Base-by-base conservation (phyloP, 2,797 vertebrate species). In the Pseudopleuronectes americanus region DNA sequence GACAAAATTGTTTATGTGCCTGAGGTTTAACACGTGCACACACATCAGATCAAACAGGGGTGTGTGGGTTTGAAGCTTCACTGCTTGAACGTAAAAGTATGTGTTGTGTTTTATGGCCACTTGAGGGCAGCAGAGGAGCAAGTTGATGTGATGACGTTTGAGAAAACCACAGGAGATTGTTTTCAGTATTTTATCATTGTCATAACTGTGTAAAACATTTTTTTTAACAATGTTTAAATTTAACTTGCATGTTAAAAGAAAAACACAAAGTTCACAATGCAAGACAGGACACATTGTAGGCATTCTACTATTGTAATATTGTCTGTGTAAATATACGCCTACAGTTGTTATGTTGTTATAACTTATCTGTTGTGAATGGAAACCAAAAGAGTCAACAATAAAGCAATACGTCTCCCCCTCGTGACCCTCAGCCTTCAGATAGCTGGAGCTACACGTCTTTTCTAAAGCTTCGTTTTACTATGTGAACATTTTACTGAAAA, bases 301-400 rank as follows among this genome's bases (percentile, higher is more conserved):
- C 83, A 90, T 92, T 92, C 89, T 91, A 90, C 80, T 80, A 74
- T 71, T 90, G 86, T 91, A 91, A 87, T 84, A 87, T 92, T 93
- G 90, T 94, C 73, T 62, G 93, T 98, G 96, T 98, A 96, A 89
- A 97, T 96, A 96, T 81, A 90, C 83, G 81, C 84, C 84, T 62
- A 91, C 31, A 94, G 93, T 84, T 96, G 95, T 94, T 93, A 95
- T 96, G 95, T n/a, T n/a, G n/a, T 93, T 95, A 94, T 95, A 95
- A 97, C 96, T 96, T 96, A 96, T 96, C 95, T 90, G 89, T 95
- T 95, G 94, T 94, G 90, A 88, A 90, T 84, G 69, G 58, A 75
- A 84, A 95, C 89, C 95, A 80, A 95, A 81, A 74, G 69, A 56
- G 76, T 77, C 65, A 68, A 79, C 65, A 76, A 87, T 73, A 80